These are phyloP conservation scores for Montipora foliosa DNA, from an alignment of 64 coral and sea anemone genomes.

Conservation along the genomic window DNA sequence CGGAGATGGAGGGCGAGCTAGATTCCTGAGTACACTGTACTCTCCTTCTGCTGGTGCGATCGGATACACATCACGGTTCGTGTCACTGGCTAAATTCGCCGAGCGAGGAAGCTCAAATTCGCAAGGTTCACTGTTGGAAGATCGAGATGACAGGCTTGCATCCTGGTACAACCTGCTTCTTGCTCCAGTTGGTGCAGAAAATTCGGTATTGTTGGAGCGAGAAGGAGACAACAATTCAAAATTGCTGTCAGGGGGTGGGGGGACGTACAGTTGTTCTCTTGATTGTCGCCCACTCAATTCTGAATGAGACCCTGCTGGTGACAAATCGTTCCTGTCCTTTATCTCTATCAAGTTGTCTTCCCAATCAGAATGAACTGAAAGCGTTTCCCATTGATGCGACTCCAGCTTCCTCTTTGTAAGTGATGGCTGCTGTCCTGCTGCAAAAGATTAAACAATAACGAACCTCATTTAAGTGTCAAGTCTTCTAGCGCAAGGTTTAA, in stretches of 20 bases:
- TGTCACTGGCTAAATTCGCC: neutral
- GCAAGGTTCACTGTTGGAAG: neutral
- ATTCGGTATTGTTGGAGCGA: neutral
- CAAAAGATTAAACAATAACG: too few species aligned
- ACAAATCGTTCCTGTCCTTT: neutral
- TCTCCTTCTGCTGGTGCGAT: neutral
- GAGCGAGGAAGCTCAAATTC: neutral
- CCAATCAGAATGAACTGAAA: constrained; percentile 31
- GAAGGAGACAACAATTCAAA: neutral
- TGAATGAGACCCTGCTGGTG: neutral
- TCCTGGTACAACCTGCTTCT: neutral
- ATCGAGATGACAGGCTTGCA: neutral
- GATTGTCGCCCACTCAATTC: neutral
- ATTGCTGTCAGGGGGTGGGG: constrained; percentile 1
- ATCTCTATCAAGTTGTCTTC: neutral
- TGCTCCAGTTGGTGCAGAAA: neutral
- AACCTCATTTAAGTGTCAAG: too few species aligned
- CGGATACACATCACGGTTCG: neutral
- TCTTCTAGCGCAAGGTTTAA: too few species aligned
- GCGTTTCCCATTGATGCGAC: neutral
- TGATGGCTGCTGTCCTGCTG: neutral
- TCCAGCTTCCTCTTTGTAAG: neutral
- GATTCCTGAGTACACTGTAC: neutral
- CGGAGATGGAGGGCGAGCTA: neutral
- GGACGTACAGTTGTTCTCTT: constrained; percentile 18